Evolutionary conservation across 2,113 vertebrate species (phyloP).

Genomic region (Lagopus leucura): DNA sequence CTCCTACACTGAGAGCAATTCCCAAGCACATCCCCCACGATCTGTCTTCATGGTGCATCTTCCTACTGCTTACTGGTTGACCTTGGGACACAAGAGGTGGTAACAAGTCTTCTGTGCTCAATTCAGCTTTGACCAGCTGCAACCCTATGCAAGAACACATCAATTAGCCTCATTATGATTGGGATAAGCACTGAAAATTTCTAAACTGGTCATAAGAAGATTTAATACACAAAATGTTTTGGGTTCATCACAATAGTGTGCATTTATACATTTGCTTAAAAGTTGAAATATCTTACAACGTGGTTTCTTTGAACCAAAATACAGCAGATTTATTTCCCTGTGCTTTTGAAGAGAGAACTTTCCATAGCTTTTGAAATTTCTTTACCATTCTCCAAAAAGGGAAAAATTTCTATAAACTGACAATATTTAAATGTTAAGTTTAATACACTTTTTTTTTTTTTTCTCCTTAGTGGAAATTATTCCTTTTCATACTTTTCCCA

Average conservation of each 20-base stretch:
- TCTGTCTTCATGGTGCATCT: background rate
- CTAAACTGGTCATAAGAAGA: background rate
- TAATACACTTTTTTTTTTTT: background rate
- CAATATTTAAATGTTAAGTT: background rate
- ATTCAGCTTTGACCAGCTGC: background rate
- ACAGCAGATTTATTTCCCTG: no score
- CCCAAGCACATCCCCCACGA: background rate
- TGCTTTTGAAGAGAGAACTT: background rate
- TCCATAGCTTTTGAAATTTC: background rate
- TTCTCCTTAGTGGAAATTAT: background rate
- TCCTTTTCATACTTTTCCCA: background rate
- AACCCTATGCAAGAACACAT: background rate
- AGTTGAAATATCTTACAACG: background rate
- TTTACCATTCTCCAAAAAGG: background rate
- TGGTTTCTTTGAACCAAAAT: background rate
- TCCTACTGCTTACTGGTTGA: background rate
- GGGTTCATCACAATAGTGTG: background rate
- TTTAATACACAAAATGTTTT: accelerated
- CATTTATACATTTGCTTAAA: background rate
- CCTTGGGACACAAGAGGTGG: background rate
- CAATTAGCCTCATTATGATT: background rate
- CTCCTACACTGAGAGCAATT: background rate
- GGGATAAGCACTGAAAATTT: background rate
- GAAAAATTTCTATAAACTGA: background rate
- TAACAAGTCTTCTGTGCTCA: background rate